A percentile compares a stretch with the other conserved stretches of the same genome.
These are phyloP conservation scores for Danionella cerebrum DNA, from an alignment of 2,113 vertebrate species.

Conservation along the genomic window DNA sequence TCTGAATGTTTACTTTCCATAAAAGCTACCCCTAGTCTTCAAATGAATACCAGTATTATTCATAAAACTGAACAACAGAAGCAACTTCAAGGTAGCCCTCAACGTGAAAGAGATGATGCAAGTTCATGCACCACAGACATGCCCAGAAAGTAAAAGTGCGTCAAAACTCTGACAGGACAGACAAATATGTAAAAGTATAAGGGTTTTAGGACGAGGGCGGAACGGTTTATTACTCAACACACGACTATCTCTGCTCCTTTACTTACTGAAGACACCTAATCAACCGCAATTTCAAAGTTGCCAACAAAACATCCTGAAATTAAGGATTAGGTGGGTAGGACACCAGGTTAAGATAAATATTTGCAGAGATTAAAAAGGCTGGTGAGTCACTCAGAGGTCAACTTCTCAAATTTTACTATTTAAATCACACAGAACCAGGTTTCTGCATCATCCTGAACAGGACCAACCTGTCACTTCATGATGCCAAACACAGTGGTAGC, in stretches of 20 bases:
- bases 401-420: background rate
- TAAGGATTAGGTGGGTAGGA: background rate
- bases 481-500: too few relatives aligned
- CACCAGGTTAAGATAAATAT: background rate
- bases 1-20: slow-evolving; percentile 1
- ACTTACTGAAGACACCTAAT: background rate
- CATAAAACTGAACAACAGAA: background rate
- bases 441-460: background rate
- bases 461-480: too few relatives aligned
- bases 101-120: slow-evolving; percentile 8
- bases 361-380: background rate
- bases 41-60: background rate
- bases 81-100: background rate
- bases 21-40: background rate
- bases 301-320: slow-evolving; percentile 21
- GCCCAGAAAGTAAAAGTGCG: slow-evolving; percentile 31
- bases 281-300: slow-evolving; percentile 26
- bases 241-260: background rate
- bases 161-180: slow-evolving; percentile 1
- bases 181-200: background rate
- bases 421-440: background rate
- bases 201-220: background rate
- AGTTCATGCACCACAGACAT: slow-evolving; percentile 27
- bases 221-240: background rate
- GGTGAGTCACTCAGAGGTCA: background rate